Evolutionary conservation across 1,140 invertebrate genomes (phyloP), one percentile per base, ranked within the genome.

Genomic region (Zaprionus vittiger): DNA sequence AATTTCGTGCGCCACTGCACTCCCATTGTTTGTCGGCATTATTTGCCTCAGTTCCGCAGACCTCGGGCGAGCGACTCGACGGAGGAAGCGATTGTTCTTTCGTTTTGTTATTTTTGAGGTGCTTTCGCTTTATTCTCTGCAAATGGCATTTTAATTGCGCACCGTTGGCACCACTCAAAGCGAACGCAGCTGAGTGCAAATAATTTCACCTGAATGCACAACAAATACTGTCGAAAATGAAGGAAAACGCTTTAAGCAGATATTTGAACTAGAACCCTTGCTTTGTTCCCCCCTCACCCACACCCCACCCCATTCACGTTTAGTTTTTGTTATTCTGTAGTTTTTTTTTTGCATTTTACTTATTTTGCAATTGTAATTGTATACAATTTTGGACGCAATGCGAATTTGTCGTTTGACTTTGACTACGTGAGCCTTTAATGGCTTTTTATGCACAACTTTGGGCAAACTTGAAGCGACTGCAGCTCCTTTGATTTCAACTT

Each of bases 371-470:
- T 71, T 59, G 67, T 52, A 75, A 71, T 64, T 64, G 73, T 60
- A 57, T 63, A 49, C 26, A 68, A 59, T 64, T 64, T 55, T 34
- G 47, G 41, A 55, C 57, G 71, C 77, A 80, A 78, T 86, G 83
- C 83, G 86, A 89, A 87, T 87, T 89, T 84, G 84, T 84, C 84
- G 83, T 89, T 87, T 89, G 84, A 87, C 81, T 89, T 89, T 81
- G 74, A 78, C 78, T 84, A 87, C 84, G 84, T 87, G 81, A 87
- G 81, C 81, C 81, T 87, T 89, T 87, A 87, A 87, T 87, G 84
- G 84, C 77, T 81, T 80, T 89, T 77, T 83, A 73, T 73, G 69
- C 70, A 63, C 67, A 87, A 86, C 80, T 86, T 86, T 75, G 54
- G 20, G 22, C 55, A 76, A 89, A 87, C 74, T 87, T 76, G 57